Evolutionary conservation across 2,797 vertebrate species (phyloP).

Genomic region (Myotis daubentonii): DNA sequence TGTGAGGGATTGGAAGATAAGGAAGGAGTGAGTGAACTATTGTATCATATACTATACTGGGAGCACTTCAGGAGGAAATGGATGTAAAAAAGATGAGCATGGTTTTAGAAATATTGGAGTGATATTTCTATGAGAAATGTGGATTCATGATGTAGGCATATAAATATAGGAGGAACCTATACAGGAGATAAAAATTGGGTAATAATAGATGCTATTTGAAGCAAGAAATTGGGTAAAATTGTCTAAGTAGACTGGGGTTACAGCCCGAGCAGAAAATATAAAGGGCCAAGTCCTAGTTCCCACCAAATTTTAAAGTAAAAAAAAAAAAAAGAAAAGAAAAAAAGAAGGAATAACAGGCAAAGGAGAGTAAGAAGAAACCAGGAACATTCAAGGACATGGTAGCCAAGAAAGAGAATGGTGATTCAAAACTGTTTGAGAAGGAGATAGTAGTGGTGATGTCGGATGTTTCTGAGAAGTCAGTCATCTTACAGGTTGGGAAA

Average conservation of each 20-base stretch:
- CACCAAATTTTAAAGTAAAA: neutral
- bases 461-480: neutral
- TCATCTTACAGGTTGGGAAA: neutral
- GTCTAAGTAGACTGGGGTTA: neutral
- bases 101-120: neutral
- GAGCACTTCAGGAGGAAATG: neutral
- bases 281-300: neutral
- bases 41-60: neutral
- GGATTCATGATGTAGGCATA: neutral
- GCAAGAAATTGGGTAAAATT: neutral
- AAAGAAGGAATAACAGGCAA: neutral
- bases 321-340: neutral
- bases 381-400: neutral
- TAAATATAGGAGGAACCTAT: neutral
- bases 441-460: neutral
- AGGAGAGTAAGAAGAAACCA: neutral
- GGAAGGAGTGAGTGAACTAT: rapidly evolving
- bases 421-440: neutral
- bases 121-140: neutral
- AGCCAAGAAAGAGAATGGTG: neutral
- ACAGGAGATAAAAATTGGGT: neutral
- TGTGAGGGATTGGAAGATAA: neutral
- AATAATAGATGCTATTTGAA: neutral
- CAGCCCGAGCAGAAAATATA: neutral
- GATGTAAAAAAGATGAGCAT: neutral